Evolutionary conservation across 2,113 vertebrate species (phyloP).

Genomic region (zebrafish (Danio rerio)): DNA sequence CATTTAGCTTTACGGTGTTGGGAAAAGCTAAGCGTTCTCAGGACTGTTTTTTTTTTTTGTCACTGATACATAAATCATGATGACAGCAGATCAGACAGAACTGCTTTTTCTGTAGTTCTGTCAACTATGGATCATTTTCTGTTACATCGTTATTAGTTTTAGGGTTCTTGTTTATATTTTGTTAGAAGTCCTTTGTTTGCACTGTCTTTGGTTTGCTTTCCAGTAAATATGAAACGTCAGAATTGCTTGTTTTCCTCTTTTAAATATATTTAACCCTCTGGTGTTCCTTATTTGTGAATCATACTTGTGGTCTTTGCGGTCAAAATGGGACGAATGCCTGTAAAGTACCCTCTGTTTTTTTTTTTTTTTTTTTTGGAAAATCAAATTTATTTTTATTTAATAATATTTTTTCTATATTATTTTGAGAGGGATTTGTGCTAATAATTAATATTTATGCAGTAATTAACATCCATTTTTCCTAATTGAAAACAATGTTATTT

Average conservation of each 20-base stretch:
- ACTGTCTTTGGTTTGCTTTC: slow-evolving; percentile 9
- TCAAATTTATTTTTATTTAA: too few relatives aligned
- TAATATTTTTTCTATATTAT: too few relatives aligned
- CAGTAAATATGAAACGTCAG: neutral
- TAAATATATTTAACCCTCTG: too few relatives aligned
- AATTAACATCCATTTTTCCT: too few relatives aligned
- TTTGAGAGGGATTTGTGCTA: too few relatives aligned
- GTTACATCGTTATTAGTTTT: neutral
- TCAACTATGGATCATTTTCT: neutral
- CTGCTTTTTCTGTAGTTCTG: neutral
- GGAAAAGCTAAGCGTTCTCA: slow-evolving; percentile 57
- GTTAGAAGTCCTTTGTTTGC: neutral
- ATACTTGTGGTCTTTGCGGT: too few relatives aligned
- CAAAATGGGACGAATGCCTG: too few relatives aligned
- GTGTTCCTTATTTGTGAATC: too few relatives aligned
- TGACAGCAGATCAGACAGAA: neutral
- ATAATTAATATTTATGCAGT: too few relatives aligned
- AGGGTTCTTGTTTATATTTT: neutral
- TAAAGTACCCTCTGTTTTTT: too few relatives aligned
- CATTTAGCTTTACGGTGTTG: slow-evolving; percentile 55
- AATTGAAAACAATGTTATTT: too few relatives aligned
- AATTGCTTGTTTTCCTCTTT: neutral
- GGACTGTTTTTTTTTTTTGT: slow-evolving; percentile 36
- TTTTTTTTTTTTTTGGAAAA: too few relatives aligned
- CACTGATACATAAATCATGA: slow-evolving; percentile 2